Evolutionary conservation across 2,888 invertebrate genomes (phyloP).

Genomic region (Pandemis heparana): DNA sequence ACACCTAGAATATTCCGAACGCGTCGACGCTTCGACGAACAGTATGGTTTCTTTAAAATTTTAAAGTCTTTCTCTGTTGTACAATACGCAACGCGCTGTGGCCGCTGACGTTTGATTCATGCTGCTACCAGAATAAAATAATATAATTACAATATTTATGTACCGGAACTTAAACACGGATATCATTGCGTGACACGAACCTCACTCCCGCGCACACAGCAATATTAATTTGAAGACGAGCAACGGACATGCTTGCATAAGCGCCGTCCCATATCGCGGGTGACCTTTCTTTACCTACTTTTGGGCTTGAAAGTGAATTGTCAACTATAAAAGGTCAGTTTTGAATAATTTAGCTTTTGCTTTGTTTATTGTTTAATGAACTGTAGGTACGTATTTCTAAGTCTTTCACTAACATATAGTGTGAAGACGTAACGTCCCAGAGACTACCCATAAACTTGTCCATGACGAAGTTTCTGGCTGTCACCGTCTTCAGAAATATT

Average conservation of each 20-base stretch:
- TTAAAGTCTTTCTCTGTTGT: no score
- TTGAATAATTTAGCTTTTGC: conserved; percentile 5
- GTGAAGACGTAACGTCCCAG: no score
- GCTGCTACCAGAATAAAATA: background rate
- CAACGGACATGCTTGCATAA: conserved; percentile 31
- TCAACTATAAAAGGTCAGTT: conserved; percentile 39
- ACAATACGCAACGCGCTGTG: background rate
- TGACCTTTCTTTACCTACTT: conserved; percentile 37
- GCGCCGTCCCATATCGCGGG: conserved; percentile 17
- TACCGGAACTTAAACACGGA: conserved; percentile 23
- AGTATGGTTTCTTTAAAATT: no score
- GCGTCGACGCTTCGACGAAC: no score
- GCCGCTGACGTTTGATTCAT: background rate
- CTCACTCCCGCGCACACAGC: conserved; percentile 24
- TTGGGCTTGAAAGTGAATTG: conserved; percentile 28
- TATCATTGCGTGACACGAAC: conserved; percentile 23
- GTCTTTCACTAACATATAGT: no score
- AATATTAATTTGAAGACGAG: conserved; percentile 35
- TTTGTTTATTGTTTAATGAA: conserved; percentile 6
- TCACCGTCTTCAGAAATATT: no score
- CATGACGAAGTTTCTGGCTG: no score
- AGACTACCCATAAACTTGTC: no score
- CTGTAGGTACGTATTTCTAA: background rate
- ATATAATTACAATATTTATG: conserved; percentile 2
- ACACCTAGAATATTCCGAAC: no score